phyloP scores from a whole-genome alignment of 2,888 invertebrate species.

The Drosophila gaucha region DNA sequence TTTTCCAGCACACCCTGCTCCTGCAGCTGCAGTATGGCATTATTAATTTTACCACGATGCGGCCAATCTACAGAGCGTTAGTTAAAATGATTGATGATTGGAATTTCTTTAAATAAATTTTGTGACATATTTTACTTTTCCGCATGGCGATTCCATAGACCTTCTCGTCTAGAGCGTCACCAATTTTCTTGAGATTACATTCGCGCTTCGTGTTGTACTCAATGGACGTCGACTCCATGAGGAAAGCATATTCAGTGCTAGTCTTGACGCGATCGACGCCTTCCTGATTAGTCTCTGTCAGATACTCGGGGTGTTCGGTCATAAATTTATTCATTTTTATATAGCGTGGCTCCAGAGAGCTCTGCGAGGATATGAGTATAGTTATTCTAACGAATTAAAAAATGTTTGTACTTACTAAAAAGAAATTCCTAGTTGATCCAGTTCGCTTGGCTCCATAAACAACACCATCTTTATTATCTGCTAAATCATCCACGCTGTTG shows the following conservation, averaged over 20 bases:
- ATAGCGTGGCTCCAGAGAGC: slow-evolving; percentile 90
- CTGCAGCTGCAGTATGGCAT: slow-evolving; percentile 92
- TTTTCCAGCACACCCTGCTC: slow-evolving; percentile 91
- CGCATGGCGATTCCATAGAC: slow-evolving; percentile 90
- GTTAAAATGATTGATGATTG: not conserved
- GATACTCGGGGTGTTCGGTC: slow-evolving; percentile 87
- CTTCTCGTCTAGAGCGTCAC: slow-evolving; percentile 88
- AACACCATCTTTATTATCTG: slow-evolving; percentile 90
- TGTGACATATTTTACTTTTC: slow-evolving; percentile 85
- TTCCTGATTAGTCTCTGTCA: slow-evolving; percentile 85
- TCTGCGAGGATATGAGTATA: slow-evolving; percentile 83
- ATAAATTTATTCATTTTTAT: slow-evolving; percentile 93
- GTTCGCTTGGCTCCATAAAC: slow-evolving; percentile 93
- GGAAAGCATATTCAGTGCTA: slow-evolving; percentile 88
- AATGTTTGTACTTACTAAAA: slow-evolving; percentile 87
- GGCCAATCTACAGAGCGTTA: slow-evolving; percentile 77
- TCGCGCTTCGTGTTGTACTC: slow-evolving; percentile 89
- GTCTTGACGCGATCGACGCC: slow-evolving; percentile 86
- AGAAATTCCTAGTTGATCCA: slow-evolving; percentile 95
- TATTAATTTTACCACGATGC: slow-evolving; percentile 91
- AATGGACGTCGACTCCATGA: slow-evolving; percentile 92
- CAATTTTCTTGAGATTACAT: slow-evolving; percentile 88
- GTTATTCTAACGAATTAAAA: too few relatives aligned
- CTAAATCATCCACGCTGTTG: slow-evolving; percentile 92
- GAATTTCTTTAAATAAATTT: not conserved